Percentiles rank a stretch among this genome's conserved stretches.
These are phyloP conservation scores for Passer montanus DNA, from an alignment of 2,113 vertebrate species.

Conservation along the genomic window DNA sequence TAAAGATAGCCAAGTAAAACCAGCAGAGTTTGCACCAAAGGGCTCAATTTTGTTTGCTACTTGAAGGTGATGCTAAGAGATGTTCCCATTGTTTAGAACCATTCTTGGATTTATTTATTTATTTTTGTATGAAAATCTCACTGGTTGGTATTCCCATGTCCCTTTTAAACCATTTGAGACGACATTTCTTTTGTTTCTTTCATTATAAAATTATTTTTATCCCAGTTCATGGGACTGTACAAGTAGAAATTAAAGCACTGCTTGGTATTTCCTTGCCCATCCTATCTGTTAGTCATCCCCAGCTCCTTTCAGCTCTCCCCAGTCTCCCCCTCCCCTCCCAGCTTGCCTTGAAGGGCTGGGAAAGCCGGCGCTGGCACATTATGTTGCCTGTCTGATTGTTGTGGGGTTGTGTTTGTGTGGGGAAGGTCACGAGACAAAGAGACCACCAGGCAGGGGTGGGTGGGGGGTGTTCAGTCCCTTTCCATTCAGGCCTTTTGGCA, in stretches of 20 bases:
- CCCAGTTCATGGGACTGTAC: neutral
- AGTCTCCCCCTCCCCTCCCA: slow-evolving; percentile 6
- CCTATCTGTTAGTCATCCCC: neutral
- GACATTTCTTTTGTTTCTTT: neutral
- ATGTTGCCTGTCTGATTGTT: slow-evolving; percentile 44
- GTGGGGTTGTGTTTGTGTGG: slow-evolving; percentile 49
- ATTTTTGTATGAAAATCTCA: neutral
- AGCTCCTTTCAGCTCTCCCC: slow-evolving; percentile 4
- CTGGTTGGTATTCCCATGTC: neutral
- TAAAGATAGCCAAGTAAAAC: neutral
- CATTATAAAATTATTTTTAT: slow-evolving; percentile 19
- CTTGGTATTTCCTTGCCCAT: neutral
- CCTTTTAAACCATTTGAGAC: neutral
- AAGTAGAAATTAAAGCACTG: neutral
- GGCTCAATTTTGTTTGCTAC: neutral
- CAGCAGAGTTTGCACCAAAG: neutral
- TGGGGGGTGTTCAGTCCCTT: neutral
- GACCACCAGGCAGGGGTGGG: slow-evolving; percentile 52
- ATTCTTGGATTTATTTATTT: neutral
- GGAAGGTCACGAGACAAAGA: slow-evolving; percentile 63
- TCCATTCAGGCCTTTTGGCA: slow-evolving; percentile 38
- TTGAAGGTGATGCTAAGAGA: neutral
- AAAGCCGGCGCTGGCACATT: neutral
- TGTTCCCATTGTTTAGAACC: neutral
- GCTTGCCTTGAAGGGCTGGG: slow-evolving; percentile 48